Evolutionary conservation across 2,888 invertebrate species (phyloP), one percentile per base, ranked within the genome.

Genomic region (Bruchidius siliquastri): DNA sequence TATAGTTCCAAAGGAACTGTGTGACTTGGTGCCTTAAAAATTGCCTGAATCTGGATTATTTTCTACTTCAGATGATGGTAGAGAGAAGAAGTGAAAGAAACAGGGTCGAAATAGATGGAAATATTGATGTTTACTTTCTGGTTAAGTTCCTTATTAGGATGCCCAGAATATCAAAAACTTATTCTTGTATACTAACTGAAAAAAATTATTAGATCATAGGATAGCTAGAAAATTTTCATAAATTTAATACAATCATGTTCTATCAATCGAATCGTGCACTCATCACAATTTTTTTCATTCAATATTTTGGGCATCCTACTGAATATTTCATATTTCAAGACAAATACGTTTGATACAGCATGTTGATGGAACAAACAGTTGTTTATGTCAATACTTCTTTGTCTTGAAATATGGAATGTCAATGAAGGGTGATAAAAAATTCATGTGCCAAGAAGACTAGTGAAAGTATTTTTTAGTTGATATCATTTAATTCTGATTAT

Each of bases 1-100:
- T 79, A 77, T 82, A 77, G 83, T 83, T 83, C 83, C 82, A 82
- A 82, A 81, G 83, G 82, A 82, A 83, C 82, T 82, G 81, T 78
- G 74, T 79, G 81, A 80, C 79, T 80, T 81, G 80, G 80, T 80
- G 82, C 82, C 82, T 82, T 82, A 80, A 49, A 49, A 73, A 75
- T 73, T 73, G 76, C 77, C 77, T 72, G 72, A 77, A 73, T 79
- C 79, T 80, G 80, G 80, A 76, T 74, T 74, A 76, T 75, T 79
- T 78, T 79, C 18, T 13, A 49, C 18, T 49, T 79, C 78, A 79
- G 80, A 78, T 67, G 73, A 76, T 74, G 76, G 77, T 4, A 18
- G 13, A 49, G 76, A 76, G 77, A 73, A 74, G 73, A 79, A 77
- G 76, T 76, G 75, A 74, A 79, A 76, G 30, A 75, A 76, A 79